Evolutionary conservation across 2,113 vertebrate species (phyloP), one percentile per base, ranked within the genome.

Genomic region (Cynocephalus volans): DNA sequence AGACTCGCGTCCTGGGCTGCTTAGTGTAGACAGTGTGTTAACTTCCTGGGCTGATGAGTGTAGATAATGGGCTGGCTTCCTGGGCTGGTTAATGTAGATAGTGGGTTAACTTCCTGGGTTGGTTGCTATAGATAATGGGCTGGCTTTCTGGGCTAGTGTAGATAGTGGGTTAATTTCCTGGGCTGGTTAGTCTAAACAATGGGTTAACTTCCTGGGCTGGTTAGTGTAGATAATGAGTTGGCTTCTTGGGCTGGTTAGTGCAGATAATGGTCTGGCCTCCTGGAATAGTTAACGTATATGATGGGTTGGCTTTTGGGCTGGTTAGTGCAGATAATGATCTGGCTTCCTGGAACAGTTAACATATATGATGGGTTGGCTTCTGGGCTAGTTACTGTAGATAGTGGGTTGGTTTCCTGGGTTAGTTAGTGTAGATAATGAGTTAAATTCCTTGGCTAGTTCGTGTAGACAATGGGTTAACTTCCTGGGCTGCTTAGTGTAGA

Each of bases 181-280:
- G 15, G 83, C 33, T 17, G n/a, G n/a, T 45, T 14, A 9, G 7
- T 31, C 17, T 9, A 21, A 36, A 14, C 15, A 2, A 14, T 0
- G 1, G 0, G 1, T 8, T 41, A n/a, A 19, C 69, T 72, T 24
- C 33, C 23, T 0, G 8, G 75, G 8, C 8, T 4, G 41, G 26
- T 15, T 33, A 23, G 3, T 5, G 26, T 45, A 28, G 18, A 13
- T 9, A 4, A 31, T 0, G 41, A 0, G 9, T 18, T 70, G 41
- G 6, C 17, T 15, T 87, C 19, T 70, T 48, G 36, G 36, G 72
- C 19, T 5, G 23, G 23, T 31, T 8, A 28, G 23, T 56, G 8
- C 12, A 9, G 48, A 4, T 15, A 6, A 3, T 2, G 11, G 21
- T 41, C 26, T 7, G 41, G 3, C 12, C 23, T 9, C 6, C 82